Conservation (phyloP, 2,797 vertebrate species). For the Fistularia commersonii region DNA sequence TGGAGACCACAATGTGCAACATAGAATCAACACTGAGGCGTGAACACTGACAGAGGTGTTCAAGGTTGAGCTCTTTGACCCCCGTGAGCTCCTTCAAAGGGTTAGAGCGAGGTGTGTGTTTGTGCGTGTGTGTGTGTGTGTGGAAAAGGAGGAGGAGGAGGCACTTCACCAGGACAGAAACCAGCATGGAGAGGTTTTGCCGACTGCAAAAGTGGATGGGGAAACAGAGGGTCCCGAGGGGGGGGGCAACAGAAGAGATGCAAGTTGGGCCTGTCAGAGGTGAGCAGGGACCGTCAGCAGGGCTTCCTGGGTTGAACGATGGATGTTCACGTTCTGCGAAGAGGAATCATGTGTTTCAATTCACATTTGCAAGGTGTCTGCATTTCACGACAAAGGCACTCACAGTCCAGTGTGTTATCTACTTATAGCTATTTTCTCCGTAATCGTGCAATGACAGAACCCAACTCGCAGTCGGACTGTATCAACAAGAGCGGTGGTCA, state of each 20-base stretch:
- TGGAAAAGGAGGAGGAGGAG: slow-evolving; percentile 6
- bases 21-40: slow-evolving; percentile 7
- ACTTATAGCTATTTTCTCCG: no score
- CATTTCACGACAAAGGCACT: background rate
- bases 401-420: no score
- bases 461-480: no score
- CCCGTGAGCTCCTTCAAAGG: slow-evolving; percentile 3
- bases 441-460: no score
- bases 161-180: slow-evolving; percentile 23
- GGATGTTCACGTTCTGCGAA: slow-evolving; percentile 83
- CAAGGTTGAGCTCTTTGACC: background rate
- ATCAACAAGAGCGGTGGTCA: no score
- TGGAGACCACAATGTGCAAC: background rate
- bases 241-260: background rate
- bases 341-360: slow-evolving; percentile 27
- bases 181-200: slow-evolving; percentile 7
- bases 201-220: background rate
- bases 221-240: background rate
- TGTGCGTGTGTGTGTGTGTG: background rate
- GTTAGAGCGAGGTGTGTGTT: background rate
- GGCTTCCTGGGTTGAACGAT: slow-evolving; percentile 81
- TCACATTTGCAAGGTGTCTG: background rate
- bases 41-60: background rate
- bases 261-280: slow-evolving; percentile 63
- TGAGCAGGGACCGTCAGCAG: slow-evolving; percentile 85